Evolutionary conservation across 2,797 vertebrate genomes (phyloP), one percentile per base, ranked within the genome.

Genomic region (Kryptopterus vitreolus): DNA sequence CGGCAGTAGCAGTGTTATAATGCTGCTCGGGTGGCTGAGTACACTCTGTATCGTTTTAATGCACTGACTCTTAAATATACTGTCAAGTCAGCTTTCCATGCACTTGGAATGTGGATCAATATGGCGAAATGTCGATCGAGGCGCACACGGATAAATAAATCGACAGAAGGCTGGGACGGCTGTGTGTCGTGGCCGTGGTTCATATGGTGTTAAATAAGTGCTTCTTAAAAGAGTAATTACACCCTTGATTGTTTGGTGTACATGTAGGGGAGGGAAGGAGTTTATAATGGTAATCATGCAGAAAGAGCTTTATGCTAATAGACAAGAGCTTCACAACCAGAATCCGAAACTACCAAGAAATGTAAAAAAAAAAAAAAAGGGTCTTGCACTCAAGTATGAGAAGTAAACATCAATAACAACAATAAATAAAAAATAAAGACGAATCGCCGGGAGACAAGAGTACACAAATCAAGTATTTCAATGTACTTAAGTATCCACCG

Each of bases 91-190:
- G 76, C 81, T 82, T 24, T 68, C 75, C 68, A 66, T 76, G 69
- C 74, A 61, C 74, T 81, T 53, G 72, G 80, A 78, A 83, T 83
- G 78, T 26, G 59, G 76, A 80, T 83, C 82, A 46, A 85, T 85
- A 80, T 48, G 63, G 52, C 59, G 65, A 75, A 83, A 84, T 75
- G 7, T 48, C 68, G 71, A 73, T 76, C 69, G 77, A 71, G 83
- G 70, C 76, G 66, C 79, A 71, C 38, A 73, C 71, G 75, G 35
- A 58, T 75, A 76, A 75, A 75, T 55, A 66, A 26, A 62, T 52
- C 62, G 70, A 16, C 33, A 43, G 62, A 13, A 22, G 53, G 48
- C 26, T 26, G 22, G 2, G 10, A 31, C 20, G 48, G 68, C 46
- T 18, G 31, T 13, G 48, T 12, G 12, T 35, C n/a, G n/a, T n/a